Base-by-base conservation (phyloP, 2,113 vertebrate species). In the Neopipo cinnamomea region DNA sequence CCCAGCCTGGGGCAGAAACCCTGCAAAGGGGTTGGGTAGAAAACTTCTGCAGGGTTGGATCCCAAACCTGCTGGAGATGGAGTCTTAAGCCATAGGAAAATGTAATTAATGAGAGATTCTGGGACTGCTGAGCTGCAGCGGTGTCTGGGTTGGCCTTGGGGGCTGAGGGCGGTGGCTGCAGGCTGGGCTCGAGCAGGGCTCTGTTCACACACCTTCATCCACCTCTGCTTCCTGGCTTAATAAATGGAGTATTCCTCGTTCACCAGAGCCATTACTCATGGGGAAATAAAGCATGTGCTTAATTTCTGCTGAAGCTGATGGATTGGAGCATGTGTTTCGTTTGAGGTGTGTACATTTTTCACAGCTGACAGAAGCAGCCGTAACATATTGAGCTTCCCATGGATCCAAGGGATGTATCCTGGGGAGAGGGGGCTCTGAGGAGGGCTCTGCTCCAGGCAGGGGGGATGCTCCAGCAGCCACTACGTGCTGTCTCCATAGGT, bases 341-440 rank as follows among this genome's bases (percentile, higher is more conserved):
- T 33, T 20, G 13, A 62, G 89, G 77, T 9, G 28, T 0, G 14
- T 2, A 1, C 46, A n/a, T 89, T 78, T 58, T 7, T 89, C 85
- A 35, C 11, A 16, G 74, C 24, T 71, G 85, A 7, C 85, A 71
- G 89, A 4, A 35, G 6, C 46, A 37, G 55, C 66, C 1, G 0
- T 19, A 13, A 7, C 11, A 19, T 1, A 0, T 0, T 23, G 49
- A 1, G 0, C 11, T 33, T 46, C 23, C 5, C 74, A 3, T 0
- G 0, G 0, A 4, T 2, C 33, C 53, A 61, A 6, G 35, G 49
- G 55, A 21, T 49, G 11, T 4, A 7, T 56, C 21, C 31, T 18
- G 41, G 11, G 58, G 30, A 59, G 24, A 33, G n/a, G 27, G 27
- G 46, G 33, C 80, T 44, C 37, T 12, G 47, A 22, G 4, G 24